Conservation (phyloP, 1,140 invertebrate genomes). For the Yoshiicerus persimilis region DNA sequence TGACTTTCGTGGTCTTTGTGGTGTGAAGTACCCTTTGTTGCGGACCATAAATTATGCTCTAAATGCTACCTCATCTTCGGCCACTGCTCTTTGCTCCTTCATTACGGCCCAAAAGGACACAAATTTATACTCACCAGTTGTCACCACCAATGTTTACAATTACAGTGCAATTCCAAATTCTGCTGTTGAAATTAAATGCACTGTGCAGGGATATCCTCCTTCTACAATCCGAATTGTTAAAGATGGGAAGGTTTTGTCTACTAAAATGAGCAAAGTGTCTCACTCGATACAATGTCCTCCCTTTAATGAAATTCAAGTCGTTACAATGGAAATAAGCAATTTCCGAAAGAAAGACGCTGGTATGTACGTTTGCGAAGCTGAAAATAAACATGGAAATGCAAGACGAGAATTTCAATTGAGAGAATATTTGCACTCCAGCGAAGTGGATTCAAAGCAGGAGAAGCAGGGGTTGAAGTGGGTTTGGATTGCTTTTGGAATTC, state of each 20-base stretch:
- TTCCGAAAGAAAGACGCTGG: background rate
- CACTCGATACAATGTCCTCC: background rate
- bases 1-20: background rate
- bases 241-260: background rate
- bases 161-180: background rate
- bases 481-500: background rate
- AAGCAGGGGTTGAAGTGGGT: too few species aligned
- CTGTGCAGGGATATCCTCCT: background rate
- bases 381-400: background rate
- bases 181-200: background rate
- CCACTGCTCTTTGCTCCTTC: background rate
- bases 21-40: background rate
- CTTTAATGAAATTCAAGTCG: background rate
- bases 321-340: background rate
- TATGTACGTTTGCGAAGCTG: background rate
- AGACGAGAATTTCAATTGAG: background rate
- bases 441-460: too few species aligned
- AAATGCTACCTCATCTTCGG: background rate
- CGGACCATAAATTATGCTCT: background rate
- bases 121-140: background rate
- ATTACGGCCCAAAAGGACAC: background rate
- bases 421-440: background rate
- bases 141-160: background rate
- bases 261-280: too few species aligned
- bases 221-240: background rate